These are phyloP conservation scores for Paramuricea clavata DNA, from an alignment of 92 coral and sea anemone species.

Conservation along the genomic window DNA sequence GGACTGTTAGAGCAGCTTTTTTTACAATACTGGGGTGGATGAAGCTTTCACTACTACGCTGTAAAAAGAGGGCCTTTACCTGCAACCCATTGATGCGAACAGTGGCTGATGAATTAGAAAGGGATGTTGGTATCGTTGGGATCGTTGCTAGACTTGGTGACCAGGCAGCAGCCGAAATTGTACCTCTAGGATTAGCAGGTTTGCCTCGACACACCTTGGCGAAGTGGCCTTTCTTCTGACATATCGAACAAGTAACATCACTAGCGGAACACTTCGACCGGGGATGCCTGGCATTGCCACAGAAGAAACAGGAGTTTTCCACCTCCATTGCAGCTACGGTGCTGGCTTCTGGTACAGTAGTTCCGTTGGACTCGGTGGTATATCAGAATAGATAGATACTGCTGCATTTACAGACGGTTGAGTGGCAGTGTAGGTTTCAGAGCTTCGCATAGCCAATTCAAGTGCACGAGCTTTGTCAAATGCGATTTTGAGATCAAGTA, in stretches of 20 bases:
- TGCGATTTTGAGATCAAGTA: conserved; percentile 52
- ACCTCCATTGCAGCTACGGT: no score
- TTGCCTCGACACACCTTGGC: conserved; percentile 6
- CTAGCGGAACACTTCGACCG: conserved; percentile 65
- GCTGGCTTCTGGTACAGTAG: no score
- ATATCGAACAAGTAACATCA: conserved; percentile 62
- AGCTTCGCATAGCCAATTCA: no score
- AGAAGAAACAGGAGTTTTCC: conserved; percentile 69
- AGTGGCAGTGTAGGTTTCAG: no score
- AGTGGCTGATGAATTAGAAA: conserved; percentile 65
- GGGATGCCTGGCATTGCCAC: conserved; percentile 66
- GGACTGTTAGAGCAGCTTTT: no score
- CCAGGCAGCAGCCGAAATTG: conserved; percentile 69
- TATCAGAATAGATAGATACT: no score
- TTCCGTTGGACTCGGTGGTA: no score
- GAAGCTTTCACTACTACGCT: conserved; percentile 68
- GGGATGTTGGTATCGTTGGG: neutral
- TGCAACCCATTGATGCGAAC: conserved; percentile 31
- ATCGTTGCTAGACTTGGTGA: conserved; percentile 70
- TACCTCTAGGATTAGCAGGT: neutral
- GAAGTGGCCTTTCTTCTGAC: conserved; percentile 47
- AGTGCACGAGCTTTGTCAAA: conserved; percentile 61
- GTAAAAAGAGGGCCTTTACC: conserved; percentile 70
- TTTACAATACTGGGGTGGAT: no score
- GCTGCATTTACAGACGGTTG: no score